Evolutionary conservation across 2,888 invertebrate genomes (phyloP).

Genomic region (Troides helena): DNA sequence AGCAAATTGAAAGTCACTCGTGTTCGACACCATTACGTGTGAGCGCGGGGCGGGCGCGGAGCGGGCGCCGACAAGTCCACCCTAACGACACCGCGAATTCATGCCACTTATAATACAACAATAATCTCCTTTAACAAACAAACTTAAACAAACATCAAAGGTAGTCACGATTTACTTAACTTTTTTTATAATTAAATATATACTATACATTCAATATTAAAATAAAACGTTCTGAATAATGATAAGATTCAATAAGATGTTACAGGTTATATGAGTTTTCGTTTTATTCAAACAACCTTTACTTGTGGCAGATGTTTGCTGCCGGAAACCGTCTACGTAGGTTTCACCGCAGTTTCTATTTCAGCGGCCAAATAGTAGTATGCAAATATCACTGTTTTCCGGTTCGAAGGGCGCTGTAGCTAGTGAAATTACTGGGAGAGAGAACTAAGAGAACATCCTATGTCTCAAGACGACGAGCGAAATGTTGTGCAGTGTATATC

Average conservation of each 20-base stretch:
- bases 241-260: not conserved
- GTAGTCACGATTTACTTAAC: not conserved
- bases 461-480: too few species aligned
- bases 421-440: too few species aligned
- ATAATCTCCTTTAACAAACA: constrained; percentile 5
- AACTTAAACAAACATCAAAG: not conserved
- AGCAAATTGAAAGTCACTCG: constrained; percentile 13
- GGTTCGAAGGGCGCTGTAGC: too few species aligned
- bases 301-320: too few species aligned
- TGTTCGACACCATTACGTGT: constrained; percentile 8
- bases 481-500: too few species aligned
- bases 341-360: too few species aligned
- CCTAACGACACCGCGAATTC: constrained; percentile 45
- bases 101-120: constrained; percentile 32
- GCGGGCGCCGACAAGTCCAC: constrained; percentile 32
- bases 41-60: not conserved
- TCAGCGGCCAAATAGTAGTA: too few species aligned
- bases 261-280: not conserved
- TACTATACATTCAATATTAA: not conserved
- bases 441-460: too few species aligned
- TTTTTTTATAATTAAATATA: not conserved
- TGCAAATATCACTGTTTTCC: too few species aligned
- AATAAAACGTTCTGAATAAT: not conserved
- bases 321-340: too few species aligned
- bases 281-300: not conserved